Evolutionary conservation across 2,797 vertebrate genomes (phyloP).

Genomic region (Channa striata): DNA sequence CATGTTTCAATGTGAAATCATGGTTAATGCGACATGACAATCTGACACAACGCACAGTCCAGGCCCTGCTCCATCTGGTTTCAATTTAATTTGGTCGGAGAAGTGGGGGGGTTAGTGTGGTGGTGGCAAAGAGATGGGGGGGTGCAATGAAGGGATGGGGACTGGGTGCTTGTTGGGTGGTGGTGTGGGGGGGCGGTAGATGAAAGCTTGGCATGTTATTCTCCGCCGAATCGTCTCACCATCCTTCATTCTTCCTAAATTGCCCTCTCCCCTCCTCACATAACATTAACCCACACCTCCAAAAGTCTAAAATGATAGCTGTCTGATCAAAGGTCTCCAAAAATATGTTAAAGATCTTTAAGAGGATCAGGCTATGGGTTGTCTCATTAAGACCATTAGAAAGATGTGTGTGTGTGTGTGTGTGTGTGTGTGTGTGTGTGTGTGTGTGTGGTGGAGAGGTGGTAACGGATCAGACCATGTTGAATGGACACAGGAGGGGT

Average conservation of each 20-base stretch:
- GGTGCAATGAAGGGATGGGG: slow-evolving; percentile 66
- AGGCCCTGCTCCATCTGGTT: slow-evolving; percentile 86
- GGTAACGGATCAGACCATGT: slow-evolving; percentile 62
- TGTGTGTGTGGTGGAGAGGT: slow-evolving; percentile 8
- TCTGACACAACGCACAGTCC: slow-evolving; percentile 79
- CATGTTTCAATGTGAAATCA: slow-evolving; percentile 82
- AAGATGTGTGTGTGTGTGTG: slow-evolving; percentile 48
- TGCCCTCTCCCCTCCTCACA: slow-evolving; percentile 75
- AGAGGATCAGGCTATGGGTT: slow-evolving; percentile 84
- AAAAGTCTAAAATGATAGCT: slow-evolving; percentile 86
- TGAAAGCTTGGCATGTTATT: slow-evolving; percentile 85
- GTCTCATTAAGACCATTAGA: slow-evolving; percentile 87
- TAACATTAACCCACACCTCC: slow-evolving; percentile 82
- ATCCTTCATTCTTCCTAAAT: slow-evolving; percentile 87
- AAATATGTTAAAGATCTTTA: slow-evolving; percentile 89
- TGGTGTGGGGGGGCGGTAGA: slow-evolving; percentile 70
- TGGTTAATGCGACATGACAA: slow-evolving; percentile 77
- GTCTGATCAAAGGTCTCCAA: slow-evolving; percentile 87
- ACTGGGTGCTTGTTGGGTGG: slow-evolving; percentile 54
- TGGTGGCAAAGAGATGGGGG: slow-evolving; percentile 45
- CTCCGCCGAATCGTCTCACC: slow-evolving; percentile 82
- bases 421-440: background rate
- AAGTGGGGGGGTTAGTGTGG: slow-evolving; percentile 34
- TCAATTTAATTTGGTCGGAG: slow-evolving; percentile 86
- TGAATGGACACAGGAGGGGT: slow-evolving; percentile 83